Evolutionary conservation across 2,888 invertebrate species (phyloP).

Genomic region (Chorisops tibialis): DNA sequence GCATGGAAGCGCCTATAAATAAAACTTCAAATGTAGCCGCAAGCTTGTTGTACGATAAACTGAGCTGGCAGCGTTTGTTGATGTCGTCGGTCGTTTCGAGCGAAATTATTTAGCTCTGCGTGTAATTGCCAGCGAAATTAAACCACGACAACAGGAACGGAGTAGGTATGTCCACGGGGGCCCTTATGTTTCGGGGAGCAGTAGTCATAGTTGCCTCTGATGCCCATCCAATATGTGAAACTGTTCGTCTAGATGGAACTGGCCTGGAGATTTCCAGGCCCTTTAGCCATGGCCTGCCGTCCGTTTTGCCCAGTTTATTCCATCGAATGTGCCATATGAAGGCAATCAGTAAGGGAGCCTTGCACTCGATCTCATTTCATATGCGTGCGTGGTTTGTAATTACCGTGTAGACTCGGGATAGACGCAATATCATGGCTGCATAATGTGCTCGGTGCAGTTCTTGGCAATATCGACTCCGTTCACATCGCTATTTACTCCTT

Average conservation of each 20-base stretch:
- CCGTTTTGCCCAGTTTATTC: too few relatives aligned
- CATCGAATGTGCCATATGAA: constrained; percentile 22
- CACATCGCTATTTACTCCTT: constrained; percentile 25
- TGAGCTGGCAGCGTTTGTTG: constrained; percentile 8
- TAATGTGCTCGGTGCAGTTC: neutral
- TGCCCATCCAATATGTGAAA: too few relatives aligned
- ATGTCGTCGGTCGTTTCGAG: constrained; percentile 18
- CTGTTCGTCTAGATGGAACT: too few relatives aligned
- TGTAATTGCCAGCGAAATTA: constrained; percentile 13
- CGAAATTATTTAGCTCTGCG: constrained; percentile 30
- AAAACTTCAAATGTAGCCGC: constrained; percentile 21
- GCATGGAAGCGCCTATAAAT: constrained; percentile 10
- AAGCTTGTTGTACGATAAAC: constrained; percentile 10
- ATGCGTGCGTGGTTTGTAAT: constrained; percentile 32
- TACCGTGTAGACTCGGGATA: constrained; percentile 26
- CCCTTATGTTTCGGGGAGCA: too few relatives aligned
- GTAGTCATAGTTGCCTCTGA: too few relatives aligned
- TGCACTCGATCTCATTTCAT: constrained; percentile 22
- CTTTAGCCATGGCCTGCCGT: too few relatives aligned
- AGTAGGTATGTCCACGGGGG: too few relatives aligned
- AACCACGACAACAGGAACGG: constrained; percentile 3
- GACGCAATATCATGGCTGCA: neutral
- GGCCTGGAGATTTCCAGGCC: neutral
- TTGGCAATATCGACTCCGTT: constrained; percentile 1
- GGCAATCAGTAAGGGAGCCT: neutral